Conservation (phyloP, 1,140 invertebrate genomes). For the Zaprionus africanus region DNA sequence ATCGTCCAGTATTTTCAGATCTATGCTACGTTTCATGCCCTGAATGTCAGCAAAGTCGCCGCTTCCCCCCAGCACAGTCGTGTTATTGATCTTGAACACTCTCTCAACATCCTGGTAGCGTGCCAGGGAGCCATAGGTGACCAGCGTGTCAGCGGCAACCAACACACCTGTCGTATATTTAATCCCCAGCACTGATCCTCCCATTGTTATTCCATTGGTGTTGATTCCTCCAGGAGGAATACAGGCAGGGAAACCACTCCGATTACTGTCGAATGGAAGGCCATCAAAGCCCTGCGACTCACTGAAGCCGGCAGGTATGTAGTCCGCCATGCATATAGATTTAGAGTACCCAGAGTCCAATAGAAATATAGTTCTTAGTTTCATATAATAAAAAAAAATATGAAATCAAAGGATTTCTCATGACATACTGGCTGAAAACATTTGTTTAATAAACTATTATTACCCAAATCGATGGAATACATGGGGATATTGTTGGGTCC, state of each 20-base stretch:
- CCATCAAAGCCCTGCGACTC: not conserved
- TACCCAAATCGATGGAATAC: not conserved
- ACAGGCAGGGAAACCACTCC: not conserved
- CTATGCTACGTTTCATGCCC: constrained; percentile 92
- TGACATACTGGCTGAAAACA: not conserved
- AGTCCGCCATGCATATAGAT: constrained; percentile 4
- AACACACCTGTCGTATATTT: constrained; percentile 95
- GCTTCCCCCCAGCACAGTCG: constrained; percentile 92
- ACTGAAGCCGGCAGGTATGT: not conserved
- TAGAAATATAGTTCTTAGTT: not conserved
- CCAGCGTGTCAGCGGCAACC: constrained; percentile 95
- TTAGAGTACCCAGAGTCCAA: not conserved
- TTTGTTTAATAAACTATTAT: too few relatives aligned
- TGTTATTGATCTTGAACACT: constrained; percentile 94
- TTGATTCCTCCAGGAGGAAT: not conserved
- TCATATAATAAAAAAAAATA: not conserved
- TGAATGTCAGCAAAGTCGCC: constrained; percentile 98
- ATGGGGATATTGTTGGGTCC: not conserved
- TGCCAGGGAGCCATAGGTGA: constrained; percentile 96
- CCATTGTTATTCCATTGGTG: constrained; percentile 91
- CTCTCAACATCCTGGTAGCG: constrained; percentile 93
- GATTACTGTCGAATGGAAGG: not conserved
- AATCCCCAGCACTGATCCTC: constrained; percentile 95
- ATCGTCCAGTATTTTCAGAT: constrained; percentile 96
- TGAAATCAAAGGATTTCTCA: not conserved